A percentile compares a stretch with the other conserved stretches of the same genome.
Evolutionary conservation across 2,888 invertebrate genomes (phyloP).

Genomic region (Deilephila porcellus): DNA sequence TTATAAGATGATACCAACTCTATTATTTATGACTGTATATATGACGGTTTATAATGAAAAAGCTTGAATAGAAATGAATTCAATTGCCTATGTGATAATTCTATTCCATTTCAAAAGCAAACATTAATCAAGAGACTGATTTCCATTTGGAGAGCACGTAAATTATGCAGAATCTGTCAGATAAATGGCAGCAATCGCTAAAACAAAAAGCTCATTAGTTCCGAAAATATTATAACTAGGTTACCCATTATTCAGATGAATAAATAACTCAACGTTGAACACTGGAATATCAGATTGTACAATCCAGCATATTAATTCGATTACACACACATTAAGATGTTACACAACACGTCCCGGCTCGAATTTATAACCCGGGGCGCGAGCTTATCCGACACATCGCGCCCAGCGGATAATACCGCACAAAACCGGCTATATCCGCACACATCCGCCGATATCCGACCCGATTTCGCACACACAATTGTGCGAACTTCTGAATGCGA

Average conservation of each 20-base stretch:
- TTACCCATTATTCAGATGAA: not conserved
- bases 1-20: not conserved
- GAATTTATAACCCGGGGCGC: conserved; percentile 42
- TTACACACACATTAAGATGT: conserved; percentile 20
- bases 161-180: too few relatives aligned
- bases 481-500: conserved; percentile 39
- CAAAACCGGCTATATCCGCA: conserved; percentile 47
- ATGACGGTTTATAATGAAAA: too few relatives aligned
- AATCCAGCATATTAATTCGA: conserved; percentile 15
- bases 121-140: too few relatives aligned
- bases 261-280: conserved; percentile 6
- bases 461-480: conserved; percentile 1
- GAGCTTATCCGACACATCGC: conserved; percentile 51
- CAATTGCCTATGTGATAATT: too few relatives aligned
- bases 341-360: conserved; percentile 27
- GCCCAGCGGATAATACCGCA: conserved; percentile 52
- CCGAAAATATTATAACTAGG: too few relatives aligned
- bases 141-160: too few relatives aligned
- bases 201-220: too few relatives aligned
- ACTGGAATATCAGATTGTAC: conserved; percentile 16
- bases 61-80: too few relatives aligned
- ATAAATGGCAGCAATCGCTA: too few relatives aligned
- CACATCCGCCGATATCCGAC: conserved; percentile 45
- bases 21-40: too few relatives aligned
- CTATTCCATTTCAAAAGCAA: too few relatives aligned